A percentile compares a stretch with the other conserved stretches of the same genome.
Conservation (phyloP, 2,797 vertebrate genomes). For the Bucorvus abyssinicus region DNA sequence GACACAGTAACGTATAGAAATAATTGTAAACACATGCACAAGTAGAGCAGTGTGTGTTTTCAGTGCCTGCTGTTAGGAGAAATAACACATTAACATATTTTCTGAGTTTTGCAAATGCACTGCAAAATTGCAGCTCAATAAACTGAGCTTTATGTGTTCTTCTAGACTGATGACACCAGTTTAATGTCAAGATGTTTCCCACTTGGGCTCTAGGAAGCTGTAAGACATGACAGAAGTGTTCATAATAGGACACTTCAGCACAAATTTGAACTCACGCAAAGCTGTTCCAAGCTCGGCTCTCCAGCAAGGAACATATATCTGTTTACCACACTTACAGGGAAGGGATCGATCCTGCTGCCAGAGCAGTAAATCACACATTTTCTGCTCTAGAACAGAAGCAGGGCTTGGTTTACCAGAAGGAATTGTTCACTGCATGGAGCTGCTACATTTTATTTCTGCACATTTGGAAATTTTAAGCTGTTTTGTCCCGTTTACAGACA, state of each 20-base stretch:
- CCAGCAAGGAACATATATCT: not conserved
- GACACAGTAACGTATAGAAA: conserved; percentile 2
- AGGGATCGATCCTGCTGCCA: not conserved
- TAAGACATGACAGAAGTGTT: not conserved
- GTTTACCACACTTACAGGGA: not conserved
- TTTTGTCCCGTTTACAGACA: not conserved
- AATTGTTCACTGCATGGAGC: not conserved
- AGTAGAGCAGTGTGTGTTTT: conserved; percentile 5
- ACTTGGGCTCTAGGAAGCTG: conserved; percentile 16
- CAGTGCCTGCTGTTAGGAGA: not conserved
- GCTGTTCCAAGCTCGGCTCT: not conserved
- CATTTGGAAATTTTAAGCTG: not conserved
- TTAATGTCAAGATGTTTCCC: not conserved
- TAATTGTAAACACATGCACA: conserved; percentile 53
- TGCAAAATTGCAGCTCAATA: not conserved
- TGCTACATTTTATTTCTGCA: not conserved
- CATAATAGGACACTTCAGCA: conserved; percentile 10
- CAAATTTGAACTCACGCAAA: not conserved
- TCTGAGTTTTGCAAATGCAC: not conserved
- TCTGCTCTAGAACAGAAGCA: not conserved
- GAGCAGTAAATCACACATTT: not conserved
- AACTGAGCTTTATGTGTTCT: not conserved
- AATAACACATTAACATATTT: conserved; percentile 5
- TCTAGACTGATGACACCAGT: conserved; percentile 24
- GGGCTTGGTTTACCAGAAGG: not conserved